These are phyloP conservation scores for Notodromas monacha DNA, from an alignment of 2,888 invertebrate species.

Conservation along the genomic window DNA sequence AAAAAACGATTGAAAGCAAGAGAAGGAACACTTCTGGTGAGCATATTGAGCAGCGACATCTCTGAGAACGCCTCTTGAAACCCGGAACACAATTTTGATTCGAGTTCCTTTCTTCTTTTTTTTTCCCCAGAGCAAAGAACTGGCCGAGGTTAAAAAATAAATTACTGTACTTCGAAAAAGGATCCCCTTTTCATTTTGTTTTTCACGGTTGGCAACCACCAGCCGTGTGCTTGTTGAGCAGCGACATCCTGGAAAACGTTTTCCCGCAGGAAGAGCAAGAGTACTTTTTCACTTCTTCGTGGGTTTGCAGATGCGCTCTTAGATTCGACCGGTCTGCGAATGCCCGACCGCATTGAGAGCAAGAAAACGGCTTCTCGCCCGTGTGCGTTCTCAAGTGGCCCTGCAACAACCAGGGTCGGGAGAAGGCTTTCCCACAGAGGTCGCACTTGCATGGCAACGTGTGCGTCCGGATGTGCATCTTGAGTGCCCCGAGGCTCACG, in stretches of 20 bases:
- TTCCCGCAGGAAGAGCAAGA: constrained; percentile 68
- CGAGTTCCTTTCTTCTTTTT: too few species aligned
- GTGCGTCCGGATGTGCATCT: constrained; percentile 96
- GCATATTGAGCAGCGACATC: too few species aligned
- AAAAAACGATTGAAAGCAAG: too few species aligned
- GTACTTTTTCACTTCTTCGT: constrained; percentile 89
- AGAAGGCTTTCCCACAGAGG: constrained; percentile 84
- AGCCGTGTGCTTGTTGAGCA: constrained; percentile 67
- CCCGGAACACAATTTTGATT: too few species aligned
- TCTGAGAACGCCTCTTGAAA: too few species aligned
- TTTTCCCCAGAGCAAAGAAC: too few species aligned
- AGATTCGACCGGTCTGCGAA: constrained; percentile 89
- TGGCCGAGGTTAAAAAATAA: too few species aligned
- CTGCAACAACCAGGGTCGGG: constrained; percentile 80
- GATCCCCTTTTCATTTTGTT: too few species aligned
- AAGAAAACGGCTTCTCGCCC: constrained; percentile 87
- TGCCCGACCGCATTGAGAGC: constrained; percentile 70
- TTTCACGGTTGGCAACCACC: too few species aligned
- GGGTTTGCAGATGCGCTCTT: constrained; percentile 81
- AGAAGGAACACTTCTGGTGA: too few species aligned
- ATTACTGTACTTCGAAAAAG: too few species aligned
- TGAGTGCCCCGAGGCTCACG: constrained; percentile 69
- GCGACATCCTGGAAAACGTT: constrained; percentile 83
- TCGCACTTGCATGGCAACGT: constrained; percentile 87
- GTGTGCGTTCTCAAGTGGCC: constrained; percentile 92